Base-by-base conservation (phyloP, 1,140 invertebrate species). In the Hermetia illucens region DNA sequence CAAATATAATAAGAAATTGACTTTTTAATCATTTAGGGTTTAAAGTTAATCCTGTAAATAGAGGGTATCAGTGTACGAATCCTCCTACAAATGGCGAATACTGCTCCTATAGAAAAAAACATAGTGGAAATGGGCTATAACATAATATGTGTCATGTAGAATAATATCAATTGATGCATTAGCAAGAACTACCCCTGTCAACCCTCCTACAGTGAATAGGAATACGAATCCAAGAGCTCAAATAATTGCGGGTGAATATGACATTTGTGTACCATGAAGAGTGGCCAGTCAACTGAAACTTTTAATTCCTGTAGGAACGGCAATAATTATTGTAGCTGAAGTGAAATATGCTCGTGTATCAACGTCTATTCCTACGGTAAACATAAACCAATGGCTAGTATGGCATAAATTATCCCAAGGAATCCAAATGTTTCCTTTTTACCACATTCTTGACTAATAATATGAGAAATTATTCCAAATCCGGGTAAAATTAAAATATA, bases 51-150 rank as follows among this genome's bases (percentile, higher is more conserved):
- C 75, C 74, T 39, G 64, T 69, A 58, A 81, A 66, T 65, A 77
- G 50, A 15, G 72, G 68, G 32, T 65, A 79, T 70, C 75, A 82
- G 46, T 71, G 61, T 58, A 70, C 63, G 62, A 81, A 67, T 45
- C 74, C 73, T 36, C 54, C 69, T 62, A 82, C 66, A 69, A n/a
- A 79, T 75, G 34, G 72, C 67, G 69, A 81, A 81, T 52, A 82
- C 70, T 9, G 76, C 72, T 47, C 72, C 71, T 63, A 75, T 73
- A 15, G 70, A 74, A 48, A 76, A n/a, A 44, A 34, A 74, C 68
- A 63, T 75, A 81, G 58, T 82, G 77, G 55, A 82, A 82, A 61
- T 83, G 77, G 34, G 71, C 74, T 36, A 81, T 76, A 33, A 80
- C 76, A 70, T 79, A 83, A 59, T 80, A 82, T 17, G 75, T 80